These are phyloP conservation scores for Aphidius ervi DNA, from an alignment of 1,140 invertebrate species.

Conservation along the genomic window DNA sequence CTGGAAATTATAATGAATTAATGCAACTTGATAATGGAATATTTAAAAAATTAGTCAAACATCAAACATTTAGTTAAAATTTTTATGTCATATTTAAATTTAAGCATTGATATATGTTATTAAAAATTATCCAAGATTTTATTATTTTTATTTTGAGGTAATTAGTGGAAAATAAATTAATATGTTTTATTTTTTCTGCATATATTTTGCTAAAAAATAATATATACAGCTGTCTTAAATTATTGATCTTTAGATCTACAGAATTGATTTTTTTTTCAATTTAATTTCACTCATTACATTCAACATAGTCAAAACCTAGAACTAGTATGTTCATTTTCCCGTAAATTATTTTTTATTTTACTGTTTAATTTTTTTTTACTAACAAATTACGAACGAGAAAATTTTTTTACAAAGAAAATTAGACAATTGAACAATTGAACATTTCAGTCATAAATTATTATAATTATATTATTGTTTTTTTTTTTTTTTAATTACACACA, in stretches of 20 bases:
- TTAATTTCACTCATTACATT: not conserved
- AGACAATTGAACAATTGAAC: too few species aligned
- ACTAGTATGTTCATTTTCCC: too few species aligned
- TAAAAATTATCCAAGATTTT: constrained; percentile 14
- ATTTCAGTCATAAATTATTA: too few species aligned
- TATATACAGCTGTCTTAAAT: constrained; percentile 46
- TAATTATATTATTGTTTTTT: too few species aligned
- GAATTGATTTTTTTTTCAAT: constrained; percentile 13
- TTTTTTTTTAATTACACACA: too few species aligned
- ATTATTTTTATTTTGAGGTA: constrained; percentile 9
- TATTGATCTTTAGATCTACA: constrained; percentile 29
- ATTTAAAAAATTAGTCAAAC: constrained; percentile 64
- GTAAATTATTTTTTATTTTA: too few species aligned
- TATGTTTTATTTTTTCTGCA: constrained; percentile 25
- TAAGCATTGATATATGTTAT: not conserved
- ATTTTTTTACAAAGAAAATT: too few species aligned
- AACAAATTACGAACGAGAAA: too few species aligned
- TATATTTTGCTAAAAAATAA: constrained; percentile 50
- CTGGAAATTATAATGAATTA: constrained; percentile 74
- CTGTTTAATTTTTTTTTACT: too few species aligned
- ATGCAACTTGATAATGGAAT: constrained; percentile 55
- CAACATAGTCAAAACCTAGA: too few species aligned
- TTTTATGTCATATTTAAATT: not conserved
- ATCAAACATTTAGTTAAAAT: constrained; percentile 58
- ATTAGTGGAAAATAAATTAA: constrained; percentile 1